Conservation (phyloP, 2,113 vertebrate species). For the Neogale vison region DNA sequence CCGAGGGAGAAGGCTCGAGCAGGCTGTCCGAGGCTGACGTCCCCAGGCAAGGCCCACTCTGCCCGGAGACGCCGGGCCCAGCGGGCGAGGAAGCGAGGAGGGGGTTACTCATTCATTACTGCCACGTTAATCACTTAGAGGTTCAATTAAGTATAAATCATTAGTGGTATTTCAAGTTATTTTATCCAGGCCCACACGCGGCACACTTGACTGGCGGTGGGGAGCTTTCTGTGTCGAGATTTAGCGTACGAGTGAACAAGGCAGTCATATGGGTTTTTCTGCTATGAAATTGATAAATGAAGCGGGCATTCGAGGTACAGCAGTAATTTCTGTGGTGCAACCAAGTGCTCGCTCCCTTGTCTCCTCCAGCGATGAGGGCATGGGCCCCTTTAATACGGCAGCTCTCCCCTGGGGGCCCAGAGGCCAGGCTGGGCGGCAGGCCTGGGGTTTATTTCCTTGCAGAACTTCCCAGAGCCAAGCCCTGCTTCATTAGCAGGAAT, state of each 20-base stretch:
- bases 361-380: constrained; percentile 88
- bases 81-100: constrained; percentile 78
- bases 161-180: constrained; percentile 87
- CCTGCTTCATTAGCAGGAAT: constrained; percentile 81
- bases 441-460: constrained; percentile 80
- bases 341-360: constrained; percentile 89
- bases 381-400: constrained; percentile 83
- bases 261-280: constrained; percentile 85
- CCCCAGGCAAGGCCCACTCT: not conserved
- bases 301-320: constrained; percentile 88
- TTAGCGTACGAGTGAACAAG: constrained; percentile 82
- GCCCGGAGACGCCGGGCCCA: constrained; percentile 70
- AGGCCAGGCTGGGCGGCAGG: constrained; percentile 73
- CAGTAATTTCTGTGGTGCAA: constrained; percentile 91
- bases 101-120: constrained; percentile 87
- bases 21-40: not conserved
- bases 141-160: constrained; percentile 90
- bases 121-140: constrained; percentile 89
- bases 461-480: constrained; percentile 75
- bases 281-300: constrained; percentile 92
- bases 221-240: constrained; percentile 79
- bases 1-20: not conserved
- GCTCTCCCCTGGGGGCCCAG: constrained; percentile 82
- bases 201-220: constrained; percentile 83
- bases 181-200: constrained; percentile 79